A percentile compares a stretch with the other conserved stretches of the same genome.
phyloP scores from a whole-genome alignment of 2,888 invertebrate species.

The Ophion ventricosus region DNA sequence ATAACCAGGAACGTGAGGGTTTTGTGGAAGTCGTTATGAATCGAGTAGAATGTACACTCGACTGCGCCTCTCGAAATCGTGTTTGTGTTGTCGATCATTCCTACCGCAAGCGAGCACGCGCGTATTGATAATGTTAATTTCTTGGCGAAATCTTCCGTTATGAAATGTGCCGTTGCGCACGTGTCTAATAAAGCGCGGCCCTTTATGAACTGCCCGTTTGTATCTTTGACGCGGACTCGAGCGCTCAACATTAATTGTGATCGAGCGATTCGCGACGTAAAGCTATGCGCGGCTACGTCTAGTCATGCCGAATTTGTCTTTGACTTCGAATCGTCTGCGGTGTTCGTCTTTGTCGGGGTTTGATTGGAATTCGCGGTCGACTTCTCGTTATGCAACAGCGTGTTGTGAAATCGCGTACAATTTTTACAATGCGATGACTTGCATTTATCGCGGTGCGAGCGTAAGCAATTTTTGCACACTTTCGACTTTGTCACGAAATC shows the following conservation, averaged over 20 bases:
- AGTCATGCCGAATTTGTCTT: slow-evolving; percentile 26
- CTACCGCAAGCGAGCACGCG: slow-evolving; percentile 51
- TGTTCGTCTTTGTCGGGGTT: neutral
- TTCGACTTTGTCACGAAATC: slow-evolving; percentile 21
- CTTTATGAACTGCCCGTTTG: slow-evolving; percentile 33
- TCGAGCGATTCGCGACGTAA: slow-evolving; percentile 29
- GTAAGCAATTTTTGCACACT: slow-evolving; percentile 56
- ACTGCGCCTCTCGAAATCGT: slow-evolving; percentile 48
- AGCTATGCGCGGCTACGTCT: slow-evolving; percentile 28
- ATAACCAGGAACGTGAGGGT: slow-evolving; percentile 49
- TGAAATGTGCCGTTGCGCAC: slow-evolving; percentile 63
- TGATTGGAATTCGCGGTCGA: slow-evolving; percentile 4
- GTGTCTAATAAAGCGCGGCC: slow-evolving; percentile 64
- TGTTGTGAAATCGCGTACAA: slow-evolving; percentile 47
- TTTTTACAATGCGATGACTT: slow-evolving; percentile 38
- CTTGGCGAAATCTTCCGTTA: slow-evolving; percentile 51
- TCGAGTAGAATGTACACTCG: slow-evolving; percentile 52
- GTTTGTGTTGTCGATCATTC: slow-evolving; percentile 46
- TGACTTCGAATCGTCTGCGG: slow-evolving; percentile 11
- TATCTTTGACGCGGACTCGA: slow-evolving; percentile 39
- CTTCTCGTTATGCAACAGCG: slow-evolving; percentile 46
- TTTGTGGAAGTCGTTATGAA: slow-evolving; percentile 39
- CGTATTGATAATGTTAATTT: slow-evolving; percentile 46
- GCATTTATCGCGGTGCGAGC: slow-evolving; percentile 39
- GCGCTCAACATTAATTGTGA: slow-evolving; percentile 64